These are phyloP conservation scores for Hippopotamyrus pictus DNA, from an alignment of 2,797 vertebrate species.

Conservation along the genomic window DNA sequence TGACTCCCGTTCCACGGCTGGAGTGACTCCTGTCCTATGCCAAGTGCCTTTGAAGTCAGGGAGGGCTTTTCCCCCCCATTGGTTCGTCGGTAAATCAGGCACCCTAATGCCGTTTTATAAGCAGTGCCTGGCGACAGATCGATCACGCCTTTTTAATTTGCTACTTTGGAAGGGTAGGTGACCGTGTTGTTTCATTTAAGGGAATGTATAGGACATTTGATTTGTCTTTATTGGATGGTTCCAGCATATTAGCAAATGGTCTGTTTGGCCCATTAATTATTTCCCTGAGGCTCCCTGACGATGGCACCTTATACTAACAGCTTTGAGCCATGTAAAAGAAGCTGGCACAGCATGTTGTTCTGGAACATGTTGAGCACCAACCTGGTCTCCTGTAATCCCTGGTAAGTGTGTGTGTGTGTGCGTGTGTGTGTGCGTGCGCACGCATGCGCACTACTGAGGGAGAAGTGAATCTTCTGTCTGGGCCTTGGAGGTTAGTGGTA, in stretches of 20 bases:
- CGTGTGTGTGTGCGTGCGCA: background rate
- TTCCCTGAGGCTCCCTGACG: background rate
- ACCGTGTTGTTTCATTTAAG: background rate
- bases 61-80: background rate
- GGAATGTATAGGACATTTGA: background rate
- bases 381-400: conserved; percentile 1
- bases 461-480: background rate
- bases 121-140: background rate
- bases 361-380: background rate
- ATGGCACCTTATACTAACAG: background rate
- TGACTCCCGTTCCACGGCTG: conserved; percentile 5
- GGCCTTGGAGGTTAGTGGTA: background rate
- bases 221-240: conserved; percentile 1
- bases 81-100: background rate
- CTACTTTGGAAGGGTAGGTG: background rate
- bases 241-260: background rate
- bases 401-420: background rate
- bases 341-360: background rate
- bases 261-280: background rate
- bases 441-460: background rate
- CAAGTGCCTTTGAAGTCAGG: conserved; percentile 9
- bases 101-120: background rate
- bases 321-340: background rate
- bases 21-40: conserved; percentile 9
- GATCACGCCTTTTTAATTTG: background rate